phyloP scores from a whole-genome alignment of 2,797 vertebrate species.

The Nannoperca obscura region DNA sequence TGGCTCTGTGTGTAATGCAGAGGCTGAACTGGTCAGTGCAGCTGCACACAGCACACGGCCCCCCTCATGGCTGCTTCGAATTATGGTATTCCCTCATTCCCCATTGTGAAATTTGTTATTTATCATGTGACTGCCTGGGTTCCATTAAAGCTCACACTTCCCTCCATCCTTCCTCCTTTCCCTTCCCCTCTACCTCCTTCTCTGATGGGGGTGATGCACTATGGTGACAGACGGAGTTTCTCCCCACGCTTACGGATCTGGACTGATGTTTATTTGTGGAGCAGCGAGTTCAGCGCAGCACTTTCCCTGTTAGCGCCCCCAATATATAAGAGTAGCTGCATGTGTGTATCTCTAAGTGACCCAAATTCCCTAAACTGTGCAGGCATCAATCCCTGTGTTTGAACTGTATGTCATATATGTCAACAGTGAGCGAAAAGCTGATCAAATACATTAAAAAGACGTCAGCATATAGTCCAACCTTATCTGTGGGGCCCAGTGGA shows the following conservation, averaged over 20 bases:
- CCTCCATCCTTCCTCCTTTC: constrained; percentile 32
- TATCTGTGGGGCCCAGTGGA: constrained; percentile 53
- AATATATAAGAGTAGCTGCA: neutral
- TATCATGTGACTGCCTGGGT: constrained; percentile 72
- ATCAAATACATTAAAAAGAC: constrained; percentile 30
- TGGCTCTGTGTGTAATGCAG: constrained; percentile 23
- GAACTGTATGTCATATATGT: constrained; percentile 9
- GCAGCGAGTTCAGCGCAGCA: constrained; percentile 26
- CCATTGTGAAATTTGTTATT: constrained; percentile 75
- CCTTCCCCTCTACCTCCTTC: constrained; percentile 35
- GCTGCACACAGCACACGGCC: constrained; percentile 42
- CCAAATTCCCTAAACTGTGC: constrained; percentile 10
- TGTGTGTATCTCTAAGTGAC: constrained; percentile 10
- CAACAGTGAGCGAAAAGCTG: constrained; percentile 20
- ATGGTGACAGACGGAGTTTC: constrained; percentile 61
- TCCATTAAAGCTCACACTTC: constrained; percentile 66
- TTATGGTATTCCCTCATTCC: constrained; percentile 76
- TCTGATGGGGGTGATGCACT: constrained; percentile 16
- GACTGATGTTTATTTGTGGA: constrained; percentile 57
- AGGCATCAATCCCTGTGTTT: constrained; percentile 23
- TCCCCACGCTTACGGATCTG: constrained; percentile 37
- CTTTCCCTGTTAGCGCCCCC: constrained; percentile 20
- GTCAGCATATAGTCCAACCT: constrained; percentile 25
- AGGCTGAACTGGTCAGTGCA: constrained; percentile 45
- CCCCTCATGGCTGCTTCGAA: constrained; percentile 70